Base-by-base conservation (phyloP, 2,888 invertebrate genomes). In the Thelaira solivaga region DNA sequence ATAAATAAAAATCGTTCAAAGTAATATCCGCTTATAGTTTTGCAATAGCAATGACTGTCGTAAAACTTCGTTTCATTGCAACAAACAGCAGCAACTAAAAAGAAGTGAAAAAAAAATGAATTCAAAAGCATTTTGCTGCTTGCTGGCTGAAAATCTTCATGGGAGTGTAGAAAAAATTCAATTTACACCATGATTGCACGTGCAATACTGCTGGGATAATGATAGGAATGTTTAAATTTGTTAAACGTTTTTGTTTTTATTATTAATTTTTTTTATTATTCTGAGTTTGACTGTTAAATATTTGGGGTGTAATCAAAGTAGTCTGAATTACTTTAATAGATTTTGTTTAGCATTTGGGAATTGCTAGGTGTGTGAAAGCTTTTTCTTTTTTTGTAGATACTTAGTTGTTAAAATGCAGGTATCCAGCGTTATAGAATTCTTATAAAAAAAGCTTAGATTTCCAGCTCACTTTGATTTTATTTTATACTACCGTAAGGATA, bases 131-230 rank as follows among this genome's bases (percentile, higher is more conserved):
- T 18, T 34, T 62, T 53, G 41, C 39, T 20, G 36, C 43, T 26
- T 61, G 49, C 20, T 49, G 16, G 11, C 20, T 49, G 16, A 11
- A 62, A 31, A 34, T 34, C 31, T 29, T 31, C 13, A 4, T 8
- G n/a, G 31, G n/a, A 31, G 51, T 31, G 34, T 62, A 10, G 8
- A 55, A 57, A 49, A 67, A 78, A 74, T 65, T 78, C 74, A 78
- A 78, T 78, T 74, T 78, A 74, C 78, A 78, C 74, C 59, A 69
- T 74, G 78, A 78, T 74, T 73, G 74, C 78, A 78, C 78, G 78
- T 78, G 74, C 74, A 69, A 61, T 57, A 26, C 39, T 71, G 43
- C 64, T 64, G 65, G 45, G 69, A 71, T 65, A 69, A 65, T 78
- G 78, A 78, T 61, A 74, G 64, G 65, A 74, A 74, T 74, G 74